Base-by-base conservation (phyloP, 2,113 vertebrate genomes). In the Scalopus aquaticus region DNA sequence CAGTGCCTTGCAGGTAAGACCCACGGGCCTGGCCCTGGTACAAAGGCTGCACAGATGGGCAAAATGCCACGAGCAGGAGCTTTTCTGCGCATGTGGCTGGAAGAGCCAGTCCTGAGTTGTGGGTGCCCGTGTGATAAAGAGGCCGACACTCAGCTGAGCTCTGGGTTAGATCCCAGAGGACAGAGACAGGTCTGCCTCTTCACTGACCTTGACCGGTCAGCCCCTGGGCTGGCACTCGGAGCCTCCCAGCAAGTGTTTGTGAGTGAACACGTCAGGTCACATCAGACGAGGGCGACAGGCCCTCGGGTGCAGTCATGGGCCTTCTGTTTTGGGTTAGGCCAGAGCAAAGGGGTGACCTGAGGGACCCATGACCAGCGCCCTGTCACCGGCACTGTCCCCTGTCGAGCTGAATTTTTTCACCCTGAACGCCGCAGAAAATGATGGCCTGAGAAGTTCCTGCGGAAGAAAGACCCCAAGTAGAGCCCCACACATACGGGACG, bases 1-100 rank as follows among this genome's bases (percentile, higher is more conserved):
- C 98, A 98, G 84, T 97, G 97, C 70, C 82, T 91, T 88, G 97
- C 96, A 98, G 98, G 99, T 99, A 97, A 94, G 95, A 30, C 15
- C 51, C 20, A 1, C 39, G 76, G 76, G 35, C 74, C 91, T 70
- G 39, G 49, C 44, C 19, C 26, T 15, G 49, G 60, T 15, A 73
- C 16, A 26, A 35, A 10, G 7, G 4, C 69, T 89, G 65, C 49
- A 6, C 73, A 4, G 70, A 4, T n/a, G 24, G 35, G 30, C 39
- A 83, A 22, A 12, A 7, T 67, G 46, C 24, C 70, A 4, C 54
- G 26, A 9, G 11, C 35, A 44, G 32, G 0, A 17, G 9, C 19
- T 60, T 80, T 56, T 88, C 20, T 82, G 37, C 32, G 15, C 13
- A 9, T 3, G 9, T 79, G 56, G 24, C 73, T 60, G 78, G 73